Evolutionary conservation across 1,140 invertebrate species (phyloP), one percentile per base, ranked within the genome.

Genomic region (Pseudomyrmex gracilis): DNA sequence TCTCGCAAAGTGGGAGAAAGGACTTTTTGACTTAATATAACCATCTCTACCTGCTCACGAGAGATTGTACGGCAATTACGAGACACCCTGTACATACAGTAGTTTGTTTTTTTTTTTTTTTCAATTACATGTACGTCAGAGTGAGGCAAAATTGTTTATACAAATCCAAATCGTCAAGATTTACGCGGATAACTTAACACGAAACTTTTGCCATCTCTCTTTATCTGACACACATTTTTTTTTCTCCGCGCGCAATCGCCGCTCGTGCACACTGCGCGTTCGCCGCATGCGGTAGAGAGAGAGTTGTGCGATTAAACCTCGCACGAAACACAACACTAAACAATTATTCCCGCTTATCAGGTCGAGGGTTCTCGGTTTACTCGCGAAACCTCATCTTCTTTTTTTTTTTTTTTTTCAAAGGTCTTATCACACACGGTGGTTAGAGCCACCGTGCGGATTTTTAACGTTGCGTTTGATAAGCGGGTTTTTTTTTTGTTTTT

Each of bases 301-400:
- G 34, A 57, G 49, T 45, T 34, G 64, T 47, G 61, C 74, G 63
- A 78, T 78, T 67, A 57, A 57, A 70, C 20, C 15, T 8, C 34
- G 34, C 51, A 45, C 63, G 73, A 55, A 43, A 55, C 66, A 45
- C 61, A 67, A 15, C 20, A 57, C 64, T 78, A 70, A 78, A 78
- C 67, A 78, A 78, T 78, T 78, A 70, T 34, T 58, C 10, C 20
- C 15, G 64, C 53, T 78, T 78, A 78, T 78, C 64, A 20, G 64
- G 20, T n/a, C 47, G 73, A n/a, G 73, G 10, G 34, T 7, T 78
- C 43, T 78, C 53, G 13, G 53, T 78, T 77, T 45, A 67, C 49
- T 77, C 22, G 63, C 63, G 10, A 3, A 55, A 24, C 47, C 64
- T 78, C 13, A 22, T 51, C 15, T 55, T 68, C 51, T 70, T 78